Evolutionary conservation across 2,113 vertebrate genomes (phyloP), one percentile per base, ranked within the genome.

Genomic region (human (Homo sapiens)): DNA sequence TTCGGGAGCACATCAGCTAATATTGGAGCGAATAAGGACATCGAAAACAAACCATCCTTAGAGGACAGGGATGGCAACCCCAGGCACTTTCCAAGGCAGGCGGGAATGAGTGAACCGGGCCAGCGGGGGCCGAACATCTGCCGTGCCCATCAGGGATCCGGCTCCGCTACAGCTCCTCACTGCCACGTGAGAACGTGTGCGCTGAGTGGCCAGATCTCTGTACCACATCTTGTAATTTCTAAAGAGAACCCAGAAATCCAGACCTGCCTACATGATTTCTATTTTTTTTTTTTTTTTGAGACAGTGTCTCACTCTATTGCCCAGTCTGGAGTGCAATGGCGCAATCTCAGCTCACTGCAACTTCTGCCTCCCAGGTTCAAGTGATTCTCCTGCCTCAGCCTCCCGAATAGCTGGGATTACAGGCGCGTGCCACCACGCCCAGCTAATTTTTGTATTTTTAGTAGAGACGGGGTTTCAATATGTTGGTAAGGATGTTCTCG

Each of bases 121-220:
- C 14, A 64, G 27, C 0, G 1, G 18, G 38, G 6, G 4, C 5
- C 2, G 38, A 17, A 30, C 20, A 4, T 2, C 6, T 48, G 20
- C 45, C 17, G 0, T 7, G 9, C 66, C 18, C 27, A 2, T 2
- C 4, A 10, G 68, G 84, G 68, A 27, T 8, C 23, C 0, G n/a
- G 55, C 35, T 20, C 2, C 5, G 20, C 22, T 0, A 1, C 30
- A 38, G 13, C 40, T 18, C 8, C 6, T 5, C 9, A 32, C 27
- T 5, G 3, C 72, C 35, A 7, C 0, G 1, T 25, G 25, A 35
- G 27, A 8, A 10, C 0, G 1, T 1, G 35, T 45, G 9, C 23
- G n/a, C 40, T 0, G 7, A 0, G 5, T 0, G 22, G 22, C 48
- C 38, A 8, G 45, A 18, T 6, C 72, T 59, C 70, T 66, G 14